Evolutionary conservation across 2,888 invertebrate genomes (phyloP), one percentile per base, ranked within the genome.

Genomic region (Stictocephala bisonia): DNA sequence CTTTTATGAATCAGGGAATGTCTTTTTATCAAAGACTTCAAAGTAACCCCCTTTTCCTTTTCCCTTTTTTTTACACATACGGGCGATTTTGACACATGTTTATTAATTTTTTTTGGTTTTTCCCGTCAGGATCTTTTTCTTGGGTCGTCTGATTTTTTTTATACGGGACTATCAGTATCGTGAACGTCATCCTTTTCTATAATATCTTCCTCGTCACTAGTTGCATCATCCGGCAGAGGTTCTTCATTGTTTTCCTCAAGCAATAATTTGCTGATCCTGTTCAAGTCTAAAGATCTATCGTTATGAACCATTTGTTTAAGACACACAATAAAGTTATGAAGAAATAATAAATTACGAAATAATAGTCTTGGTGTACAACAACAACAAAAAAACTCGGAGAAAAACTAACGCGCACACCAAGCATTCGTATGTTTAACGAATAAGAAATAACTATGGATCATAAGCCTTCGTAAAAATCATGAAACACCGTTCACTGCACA

Each of bases 161-260:
- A n/a, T n/a, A n/a, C 15, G 6, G 20, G 22, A 20, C 50, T 50
- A 18, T 50, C 50, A 50, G 3, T 50, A 50, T 50, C 50, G 20
- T 50, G 15, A 50, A 50, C 50, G 50, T 50, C 50, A 50, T 50
- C 50, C 50, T 50, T 50, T 50, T 50, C 50, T 50, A 50, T 22
- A 50, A 50, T 50, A 50, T 50, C 50, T 50, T 50, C 50, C 50
- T 50, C 50, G 3, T 50, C 50, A 50, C 50, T 50, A 50, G 50
- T 50, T 50, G 50, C 50, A 50, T 50, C 50, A 50, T 50, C 50
- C 50, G 50, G 35, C 22, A 50, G 50, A 50, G 50, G 20, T 50
- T 50, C 50, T 50, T 50, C 50, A 50, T 50, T 50, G 50, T 50
- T 50, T 50, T 50, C 50, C 24, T 50, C 50, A 50, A 50, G 18